Conservation (phyloP, 2,797 vertebrate species). For the Poeciliopsis paucimaculata region DNA sequence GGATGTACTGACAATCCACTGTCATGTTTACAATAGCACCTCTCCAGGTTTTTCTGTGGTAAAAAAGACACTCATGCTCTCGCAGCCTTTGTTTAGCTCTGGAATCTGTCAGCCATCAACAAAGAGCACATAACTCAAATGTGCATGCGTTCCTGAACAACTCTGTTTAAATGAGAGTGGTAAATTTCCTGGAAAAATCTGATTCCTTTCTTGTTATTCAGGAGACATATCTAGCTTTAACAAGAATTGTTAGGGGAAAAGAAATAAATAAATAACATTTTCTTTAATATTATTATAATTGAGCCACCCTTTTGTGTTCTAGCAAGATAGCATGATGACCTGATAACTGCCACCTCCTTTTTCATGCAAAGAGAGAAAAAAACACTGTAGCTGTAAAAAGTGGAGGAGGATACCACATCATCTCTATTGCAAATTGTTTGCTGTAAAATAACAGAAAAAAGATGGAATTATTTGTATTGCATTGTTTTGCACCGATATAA, state of each 20-base stretch:
- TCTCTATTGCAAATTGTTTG: neutral
- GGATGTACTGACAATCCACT: constrained; percentile 67
- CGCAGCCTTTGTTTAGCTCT: constrained; percentile 61
- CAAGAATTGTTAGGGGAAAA: neutral
- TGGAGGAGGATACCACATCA: neutral
- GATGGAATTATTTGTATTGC: neutral
- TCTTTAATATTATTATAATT: neutral
- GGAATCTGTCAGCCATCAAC: constrained; percentile 70
- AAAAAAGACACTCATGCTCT: constrained; percentile 63
- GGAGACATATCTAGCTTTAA: neutral
- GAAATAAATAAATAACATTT: neutral
- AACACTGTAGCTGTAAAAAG: neutral
- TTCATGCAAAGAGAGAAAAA: neutral
- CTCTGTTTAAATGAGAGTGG: constrained; percentile 16
- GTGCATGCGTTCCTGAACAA: constrained; percentile 22
- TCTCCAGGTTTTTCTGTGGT: constrained; percentile 77
- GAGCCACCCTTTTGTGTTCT: neutral
- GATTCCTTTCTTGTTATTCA: neutral
- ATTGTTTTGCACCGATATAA: neutral
- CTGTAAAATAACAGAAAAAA: neutral
- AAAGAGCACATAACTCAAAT: constrained; percentile 41
- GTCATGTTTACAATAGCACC: constrained; percentile 79
- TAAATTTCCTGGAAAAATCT: constrained; percentile 6
- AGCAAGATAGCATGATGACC: neutral
- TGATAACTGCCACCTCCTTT: neutral